Evolutionary conservation across 37 sponge, comb jelly and placozoan species (phyloP).

Genomic region (Cladorhizidae sp.): DNA sequence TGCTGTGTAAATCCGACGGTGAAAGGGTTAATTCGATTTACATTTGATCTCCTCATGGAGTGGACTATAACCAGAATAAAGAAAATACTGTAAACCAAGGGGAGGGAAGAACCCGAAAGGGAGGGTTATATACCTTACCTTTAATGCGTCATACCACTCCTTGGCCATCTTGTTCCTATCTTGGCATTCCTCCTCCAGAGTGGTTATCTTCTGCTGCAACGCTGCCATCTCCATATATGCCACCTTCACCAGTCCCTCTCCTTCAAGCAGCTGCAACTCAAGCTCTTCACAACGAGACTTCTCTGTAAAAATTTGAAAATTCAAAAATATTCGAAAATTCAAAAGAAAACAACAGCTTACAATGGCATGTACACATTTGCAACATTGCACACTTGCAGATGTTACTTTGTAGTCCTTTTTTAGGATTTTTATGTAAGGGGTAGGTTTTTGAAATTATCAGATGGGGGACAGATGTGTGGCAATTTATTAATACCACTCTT

Average conservation of each 20-base stretch:
- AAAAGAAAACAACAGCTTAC: neutral
- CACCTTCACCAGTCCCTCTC: constrained; percentile 15
- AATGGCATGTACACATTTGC: neutral
- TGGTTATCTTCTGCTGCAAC: constrained; percentile 17
- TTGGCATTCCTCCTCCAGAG: constrained; percentile 46
- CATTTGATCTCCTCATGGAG: too few species aligned
- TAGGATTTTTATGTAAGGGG: too few species aligned
- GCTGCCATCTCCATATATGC: constrained; percentile 12
- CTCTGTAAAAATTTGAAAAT: constrained; percentile 8
- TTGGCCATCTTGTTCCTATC: constrained; percentile 28
- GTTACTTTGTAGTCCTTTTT: too few species aligned
- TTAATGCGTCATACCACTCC: constrained; percentile 39
- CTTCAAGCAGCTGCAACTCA: constrained; percentile 21
- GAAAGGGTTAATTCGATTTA: too few species aligned
- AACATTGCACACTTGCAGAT: too few species aligned
- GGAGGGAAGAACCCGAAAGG: neutral
- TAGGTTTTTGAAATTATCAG: too few species aligned
- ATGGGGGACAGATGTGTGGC: too few species aligned
- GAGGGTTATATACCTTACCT: constrained; percentile 9
- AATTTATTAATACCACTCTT: too few species aligned
- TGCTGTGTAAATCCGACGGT: too few species aligned
- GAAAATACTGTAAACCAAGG: neutral
- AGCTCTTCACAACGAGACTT: constrained; percentile 24
- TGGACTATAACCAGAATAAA: neutral
- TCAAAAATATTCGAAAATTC: neutral